Conservation (phyloP, 2,797 vertebrate species). For the Sebastes baramenuke region DNA sequence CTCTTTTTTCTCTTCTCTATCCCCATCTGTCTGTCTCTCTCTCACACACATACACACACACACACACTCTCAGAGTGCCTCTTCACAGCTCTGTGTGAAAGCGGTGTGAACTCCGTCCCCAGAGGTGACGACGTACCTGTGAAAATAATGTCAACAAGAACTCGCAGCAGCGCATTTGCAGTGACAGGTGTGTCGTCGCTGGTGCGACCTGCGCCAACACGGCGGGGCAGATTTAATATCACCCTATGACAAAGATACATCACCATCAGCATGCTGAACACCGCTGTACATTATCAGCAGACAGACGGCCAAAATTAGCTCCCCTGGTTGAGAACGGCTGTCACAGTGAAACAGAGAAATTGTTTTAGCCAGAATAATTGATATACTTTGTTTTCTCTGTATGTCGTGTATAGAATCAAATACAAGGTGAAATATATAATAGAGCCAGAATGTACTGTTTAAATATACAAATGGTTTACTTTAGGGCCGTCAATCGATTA, state of each 20-base stretch:
- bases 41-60: not conserved
- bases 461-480: not conserved
- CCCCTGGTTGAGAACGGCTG: not conserved
- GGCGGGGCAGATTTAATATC: not conserved
- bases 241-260: not conserved
- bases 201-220: not conserved
- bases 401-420: not conserved
- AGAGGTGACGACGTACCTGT: not conserved
- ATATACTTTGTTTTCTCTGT: not conserved
- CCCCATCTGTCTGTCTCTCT: rapidly evolving
- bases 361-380: not conserved
- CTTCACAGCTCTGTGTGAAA: not conserved
- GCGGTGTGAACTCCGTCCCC: not conserved
- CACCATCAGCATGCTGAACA: not conserved
- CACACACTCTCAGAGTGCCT: not conserved
- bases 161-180: not conserved
- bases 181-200: not conserved
- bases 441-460: not conserved
- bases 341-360: not conserved
- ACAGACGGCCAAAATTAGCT: not conserved
- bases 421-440: not conserved
- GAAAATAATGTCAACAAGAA: not conserved
- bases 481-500: no score
- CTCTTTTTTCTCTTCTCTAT: not conserved
- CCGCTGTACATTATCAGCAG: not conserved